Conservation (phyloP, 2,888 invertebrate genomes). For the Ophraella communa region DNA sequence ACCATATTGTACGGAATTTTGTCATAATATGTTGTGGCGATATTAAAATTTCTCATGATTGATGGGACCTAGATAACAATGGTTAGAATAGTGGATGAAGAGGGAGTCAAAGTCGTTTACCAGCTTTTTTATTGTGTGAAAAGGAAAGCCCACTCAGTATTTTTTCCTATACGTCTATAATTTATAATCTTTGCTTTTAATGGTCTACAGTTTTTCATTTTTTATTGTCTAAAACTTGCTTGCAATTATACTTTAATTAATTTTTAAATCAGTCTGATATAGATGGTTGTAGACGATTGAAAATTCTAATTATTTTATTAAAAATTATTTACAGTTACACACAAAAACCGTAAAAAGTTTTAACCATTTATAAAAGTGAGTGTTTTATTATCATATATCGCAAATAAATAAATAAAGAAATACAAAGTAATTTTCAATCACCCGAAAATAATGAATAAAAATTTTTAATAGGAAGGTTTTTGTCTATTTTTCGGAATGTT, state of each 20-base stretch:
- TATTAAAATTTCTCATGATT: slow-evolving; percentile 62
- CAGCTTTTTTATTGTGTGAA: slow-evolving; percentile 46
- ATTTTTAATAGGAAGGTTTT: too few relatives aligned
- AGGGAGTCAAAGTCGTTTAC: slow-evolving; percentile 41
- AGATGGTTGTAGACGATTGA: too few relatives aligned
- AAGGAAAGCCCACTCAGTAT: slow-evolving; percentile 23
- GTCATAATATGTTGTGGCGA: slow-evolving; percentile 60
- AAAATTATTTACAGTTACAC: too few relatives aligned
- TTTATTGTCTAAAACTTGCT: background rate
- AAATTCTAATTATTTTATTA: too few relatives aligned
- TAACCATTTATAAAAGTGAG: too few relatives aligned
- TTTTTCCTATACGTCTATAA: slow-evolving; percentile 40
- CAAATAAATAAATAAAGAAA: too few relatives aligned
- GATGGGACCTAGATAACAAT: slow-evolving; percentile 59
- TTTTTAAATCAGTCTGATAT: background rate
- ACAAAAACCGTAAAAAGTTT: too few relatives aligned
- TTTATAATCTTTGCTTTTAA: slow-evolving; percentile 37
- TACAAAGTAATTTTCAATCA: too few relatives aligned
- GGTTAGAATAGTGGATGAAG: slow-evolving; percentile 49
- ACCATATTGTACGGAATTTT: slow-evolving; percentile 59
- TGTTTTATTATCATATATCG: too few relatives aligned
- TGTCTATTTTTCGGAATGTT: too few relatives aligned
- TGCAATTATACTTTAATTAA: background rate
- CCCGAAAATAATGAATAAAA: too few relatives aligned
- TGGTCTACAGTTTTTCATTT: background rate